Conservation (phyloP, 2,113 vertebrate species). For the Bothrops jararaca region DNA sequence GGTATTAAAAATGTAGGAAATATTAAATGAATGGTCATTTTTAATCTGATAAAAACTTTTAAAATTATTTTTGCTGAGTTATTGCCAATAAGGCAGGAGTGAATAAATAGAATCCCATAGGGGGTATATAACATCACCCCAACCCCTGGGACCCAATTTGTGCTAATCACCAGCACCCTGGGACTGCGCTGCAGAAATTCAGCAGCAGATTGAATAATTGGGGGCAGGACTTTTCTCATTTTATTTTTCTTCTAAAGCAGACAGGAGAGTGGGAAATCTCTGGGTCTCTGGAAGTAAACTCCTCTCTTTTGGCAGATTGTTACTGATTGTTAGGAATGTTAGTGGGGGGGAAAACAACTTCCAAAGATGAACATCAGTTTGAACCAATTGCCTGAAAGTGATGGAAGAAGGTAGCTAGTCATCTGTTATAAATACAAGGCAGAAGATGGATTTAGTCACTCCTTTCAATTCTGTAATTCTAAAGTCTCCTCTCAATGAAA, state of each 20-base stretch:
- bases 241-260: background rate
- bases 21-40: background rate
- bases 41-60: background rate
- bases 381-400: background rate
- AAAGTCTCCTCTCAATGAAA: background rate
- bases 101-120: background rate
- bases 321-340: background rate
- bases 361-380: background rate
- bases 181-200: background rate
- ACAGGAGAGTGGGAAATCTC: background rate
- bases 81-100: background rate
- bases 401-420: background rate
- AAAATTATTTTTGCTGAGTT: background rate
- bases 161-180: background rate
- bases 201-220: background rate
- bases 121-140: background rate
- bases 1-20: background rate
- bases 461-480: background rate
- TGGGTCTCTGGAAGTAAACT: background rate
- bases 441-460: background rate
- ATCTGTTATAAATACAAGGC: background rate
- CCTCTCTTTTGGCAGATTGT: background rate
- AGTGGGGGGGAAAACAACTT: background rate
- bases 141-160: background rate
- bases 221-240: background rate